Evolutionary conservation across 2,797 vertebrate genomes (phyloP), one percentile per base, ranked within the genome.

Genomic region (Hemitrygon akajei): DNA sequence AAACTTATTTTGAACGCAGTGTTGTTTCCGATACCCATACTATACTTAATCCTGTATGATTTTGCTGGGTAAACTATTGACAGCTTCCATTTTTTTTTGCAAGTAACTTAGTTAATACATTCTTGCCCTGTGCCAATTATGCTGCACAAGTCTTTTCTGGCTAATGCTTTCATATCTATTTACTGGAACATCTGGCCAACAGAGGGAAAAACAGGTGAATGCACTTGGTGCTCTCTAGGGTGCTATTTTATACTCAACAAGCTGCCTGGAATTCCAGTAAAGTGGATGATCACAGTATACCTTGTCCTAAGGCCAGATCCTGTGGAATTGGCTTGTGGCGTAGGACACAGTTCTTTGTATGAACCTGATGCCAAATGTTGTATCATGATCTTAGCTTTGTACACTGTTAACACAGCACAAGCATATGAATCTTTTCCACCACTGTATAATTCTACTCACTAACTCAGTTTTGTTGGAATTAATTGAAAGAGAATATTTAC

Each of bases 111-210:
- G 60, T 87, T 60, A 87, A 16, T 63, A 16, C 56, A 75, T 60
- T 63, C 56, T 87, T 58, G 27, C 56, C 58, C 58, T 87, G 27
- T 60, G 58, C 58, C 27, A n/a, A 87, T 60, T 63, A 58, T 7
- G 60, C 58, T n/a, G 9, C 30, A 20, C 10, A 30, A 86, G 56
- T 87, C 84, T 87, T 63, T 63, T 87, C 79, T 12, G 11, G 82
- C 2, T 87, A 87, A 87, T 63, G 22, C 56, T 10, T 60, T 56
- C 47, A 60, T 87, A 30, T 63, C 58, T 87, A 58, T 87, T 87
- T 63, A 86, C 56, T 86, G 18, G 82, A 86, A 86, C 82, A 60
- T 86, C 56, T 86, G 82, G 82, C 25, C 20, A 30, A 60, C 82
- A 86, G 56, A 60, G 82, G 60, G 56, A 37, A 34, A 86, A 60